Conservation (phyloP, 1,140 invertebrate species). For the honey bee (Apis mellifera) region Amel_HAv3.1 CM009934.2:4456001-4456500, state of each 20-base stretch:
- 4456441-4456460: constrained; percentile 79
- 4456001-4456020: too few relatives aligned
- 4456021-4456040: neutral
- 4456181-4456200: constrained; percentile 73
- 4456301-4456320: constrained; percentile 79
- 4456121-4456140: constrained; percentile 71
- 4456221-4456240: constrained; percentile 79
- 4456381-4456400: too few relatives aligned
- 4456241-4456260: constrained; percentile 79
- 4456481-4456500: constrained; percentile 81
- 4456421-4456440: constrained; percentile 42
- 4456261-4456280: constrained; percentile 79
- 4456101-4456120: constrained; percentile 78
- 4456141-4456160: constrained; percentile 57
- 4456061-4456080: constrained; percentile 80
- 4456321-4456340: constrained; percentile 79
- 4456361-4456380: constrained; percentile 40
- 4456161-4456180: constrained; percentile 67
- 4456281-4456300: constrained; percentile 80
- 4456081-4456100: constrained; percentile 79
- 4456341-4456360: constrained; percentile 79
- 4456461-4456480: constrained; percentile 81
- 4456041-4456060: too few relatives aligned
- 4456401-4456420: neutral
- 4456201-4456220: constrained; percentile 79